Base-by-base conservation (phyloP, 2,113 vertebrate genomes). In the Phrynosoma platyrhinos region DNA sequence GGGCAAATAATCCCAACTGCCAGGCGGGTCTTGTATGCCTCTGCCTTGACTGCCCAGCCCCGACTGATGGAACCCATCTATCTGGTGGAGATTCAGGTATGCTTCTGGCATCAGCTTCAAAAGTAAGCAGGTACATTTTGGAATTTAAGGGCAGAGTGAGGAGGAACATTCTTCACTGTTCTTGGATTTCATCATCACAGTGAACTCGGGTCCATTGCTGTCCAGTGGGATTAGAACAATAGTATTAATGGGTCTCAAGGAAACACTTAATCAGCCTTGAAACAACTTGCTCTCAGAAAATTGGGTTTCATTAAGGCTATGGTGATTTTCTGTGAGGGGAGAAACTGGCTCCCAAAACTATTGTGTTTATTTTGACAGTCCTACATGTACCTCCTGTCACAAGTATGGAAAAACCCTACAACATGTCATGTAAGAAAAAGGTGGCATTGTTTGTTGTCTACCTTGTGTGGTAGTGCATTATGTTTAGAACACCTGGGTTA, bases 71-170 rank as follows among this genome's bases (percentile, higher is more conserved):
- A 96, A 66, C 95, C 95, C 79, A 92, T 96, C 91, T 96, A 93
- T 77, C 94, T 95, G 72, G 92, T 96, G 30, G 96, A 96, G 93
- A 96, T 95, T 86, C 95, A 95, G 95, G 95, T 96, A 83, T 36
- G 66, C 14, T 13, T 27, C 25, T 0, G 25, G 30, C 9, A 10
- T 52, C 20, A 2, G 30, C 7, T 7, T 2, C 14, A 2, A 14
- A n/a, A 23, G 8, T 32, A 16, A 18, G 0, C 2, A 2, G 13
- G 0, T 0, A 52, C 18, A 79, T 90, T 80, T 27, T 52, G 4
- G 25, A 25, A 40, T 27, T 32, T 30, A 7, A 27, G 32, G 40
- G 69, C 27, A 27, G 79, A 42, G 18, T 3, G 36, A 55, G 47
- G 52, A 32, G 21, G 9, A 53, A 30, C 7, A 62, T 23, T 72